Base-by-base conservation (phyloP, 2,113 vertebrate genomes). In the Trachemys scripta region DNA sequence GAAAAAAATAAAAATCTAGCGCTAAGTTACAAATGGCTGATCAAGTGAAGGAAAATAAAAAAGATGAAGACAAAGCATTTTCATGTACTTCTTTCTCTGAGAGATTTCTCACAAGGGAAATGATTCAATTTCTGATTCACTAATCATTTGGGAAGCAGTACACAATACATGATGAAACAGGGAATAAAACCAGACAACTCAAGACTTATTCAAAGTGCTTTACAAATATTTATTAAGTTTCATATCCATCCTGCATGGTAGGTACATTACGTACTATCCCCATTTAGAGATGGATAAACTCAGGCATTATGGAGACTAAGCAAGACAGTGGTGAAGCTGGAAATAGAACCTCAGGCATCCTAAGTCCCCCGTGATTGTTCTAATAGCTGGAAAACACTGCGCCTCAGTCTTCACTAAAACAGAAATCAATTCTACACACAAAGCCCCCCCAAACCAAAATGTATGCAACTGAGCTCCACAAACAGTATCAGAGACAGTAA, bases 131-230 rank as follows among this genome's bases (percentile, higher is more conserved):
- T 82, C 54, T 83, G 62, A 89, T 84, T 87, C 87, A 85, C 82
- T 82, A 85, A 83, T 50, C 90, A 53, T 80, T 91, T 88, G 90
- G 94, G 62, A 89, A 94, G 80, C 38, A 78, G 24, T 78, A 78
- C 11, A 45, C 72, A 89, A 62, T 29, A 12, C 51, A 86, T 56
- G 82, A 93, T 49, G 79, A 80, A 82, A 53, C 49, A 93, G 59
- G n/a, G 76, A 94, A 89, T 27, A 45, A 27, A 45, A 27, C 19
- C 7, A 27, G 22, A 93, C 17, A 76, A 29, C 45, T 94, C 11
- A 54, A 80, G 45, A 45, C 42, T 87, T 95, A 84, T 29, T 90
- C 54, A 78, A 94, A 72, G 1, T 57, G 3, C 2, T 87, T 92
- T 57, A 42, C 35, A 14, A 27, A 78, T 25, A 47, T 27, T 25